Evolutionary conservation across 1,140 invertebrate genomes (phyloP).

Genomic region (Andrena cerasifolii): DNA sequence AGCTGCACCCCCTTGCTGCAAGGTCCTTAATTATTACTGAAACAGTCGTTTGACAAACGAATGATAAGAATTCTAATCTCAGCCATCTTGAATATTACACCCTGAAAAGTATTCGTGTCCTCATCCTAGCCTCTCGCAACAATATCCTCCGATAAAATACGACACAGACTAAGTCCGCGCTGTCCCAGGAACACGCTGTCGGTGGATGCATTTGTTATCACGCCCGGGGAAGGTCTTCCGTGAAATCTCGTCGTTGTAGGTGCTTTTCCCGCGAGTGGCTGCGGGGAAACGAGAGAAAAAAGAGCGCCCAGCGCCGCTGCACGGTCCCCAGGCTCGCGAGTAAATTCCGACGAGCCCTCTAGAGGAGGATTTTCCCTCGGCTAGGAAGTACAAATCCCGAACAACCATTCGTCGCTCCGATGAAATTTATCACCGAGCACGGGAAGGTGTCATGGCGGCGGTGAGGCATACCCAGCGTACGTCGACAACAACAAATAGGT

Average conservation of each 20-base stretch:
- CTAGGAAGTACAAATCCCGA: slow-evolving; percentile 63
- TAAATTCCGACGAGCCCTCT: slow-evolving; percentile 42
- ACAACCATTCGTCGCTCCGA: slow-evolving; percentile 57
- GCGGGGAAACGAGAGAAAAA: neutral
- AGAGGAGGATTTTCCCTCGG: slow-evolving; percentile 36
- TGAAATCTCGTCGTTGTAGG: slow-evolving; percentile 4
- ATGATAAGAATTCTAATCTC: too few species aligned
- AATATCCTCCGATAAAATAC: too few species aligned
- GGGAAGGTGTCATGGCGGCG: slow-evolving; percentile 46
- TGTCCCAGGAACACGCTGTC: neutral
- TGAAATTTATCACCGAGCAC: slow-evolving; percentile 66
- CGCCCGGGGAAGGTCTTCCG: neutral
- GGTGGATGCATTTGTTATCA: slow-evolving; percentile 10
- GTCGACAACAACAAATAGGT: slow-evolving; percentile 69
- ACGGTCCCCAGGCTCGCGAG: neutral
- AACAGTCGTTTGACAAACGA: too few species aligned
- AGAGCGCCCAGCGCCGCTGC: neutral
- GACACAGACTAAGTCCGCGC: neutral
- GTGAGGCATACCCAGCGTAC: slow-evolving; percentile 34
- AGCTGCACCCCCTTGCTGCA: too few species aligned
- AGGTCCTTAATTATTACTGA: too few species aligned
- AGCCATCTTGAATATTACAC: too few species aligned
- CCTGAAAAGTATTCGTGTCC: too few species aligned
- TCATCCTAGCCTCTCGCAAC: too few species aligned
- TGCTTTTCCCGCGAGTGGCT: slow-evolving; percentile 7